These are phyloP conservation scores for Archaeoteleia sp. DNA, from an alignment of 2,888 invertebrate genomes.

Conservation along the genomic window DNA sequence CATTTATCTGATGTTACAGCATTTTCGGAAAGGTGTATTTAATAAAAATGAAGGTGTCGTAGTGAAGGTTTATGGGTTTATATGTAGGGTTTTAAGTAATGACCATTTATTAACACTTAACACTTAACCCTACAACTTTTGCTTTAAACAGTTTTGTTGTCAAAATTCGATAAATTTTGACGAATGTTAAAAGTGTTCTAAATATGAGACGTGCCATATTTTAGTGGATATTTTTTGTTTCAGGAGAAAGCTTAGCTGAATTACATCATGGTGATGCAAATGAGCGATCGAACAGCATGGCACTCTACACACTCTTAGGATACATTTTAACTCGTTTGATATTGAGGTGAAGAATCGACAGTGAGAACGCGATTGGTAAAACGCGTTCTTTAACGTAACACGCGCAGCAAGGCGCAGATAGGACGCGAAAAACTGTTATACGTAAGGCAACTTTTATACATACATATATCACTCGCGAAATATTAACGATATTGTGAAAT, in stretches of 20 bases:
- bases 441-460: slow-evolving; percentile 43
- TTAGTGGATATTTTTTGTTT: slow-evolving; percentile 64
- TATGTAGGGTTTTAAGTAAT: no score
- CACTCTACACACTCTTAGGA: slow-evolving; percentile 57
- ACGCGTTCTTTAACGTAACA: slow-evolving; percentile 37
- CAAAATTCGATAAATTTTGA: neutral
- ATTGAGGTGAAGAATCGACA: slow-evolving; percentile 69
- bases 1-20: no score
- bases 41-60: no score
- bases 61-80: no score
- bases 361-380: slow-evolving; percentile 30
- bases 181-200: neutral
- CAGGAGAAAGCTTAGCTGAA: slow-evolving; percentile 80
- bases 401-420: slow-evolving; percentile 26
- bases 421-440: slow-evolving; percentile 37
- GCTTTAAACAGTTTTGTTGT: no score
- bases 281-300: slow-evolving; percentile 47
- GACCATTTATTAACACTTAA: no score
- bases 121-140: no score
- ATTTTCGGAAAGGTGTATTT: no score
- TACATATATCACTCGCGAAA: slow-evolving; percentile 24
- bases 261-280: slow-evolving; percentile 76
- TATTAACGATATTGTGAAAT: slow-evolving; percentile 33
- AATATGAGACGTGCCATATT: slow-evolving; percentile 5
- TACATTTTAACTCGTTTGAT: slow-evolving; percentile 60